Percentiles rank a stretch among this genome's conserved stretches.
Conservation (phyloP, 2,797 vertebrate genomes). For the Propithecus perrieri region DNA sequence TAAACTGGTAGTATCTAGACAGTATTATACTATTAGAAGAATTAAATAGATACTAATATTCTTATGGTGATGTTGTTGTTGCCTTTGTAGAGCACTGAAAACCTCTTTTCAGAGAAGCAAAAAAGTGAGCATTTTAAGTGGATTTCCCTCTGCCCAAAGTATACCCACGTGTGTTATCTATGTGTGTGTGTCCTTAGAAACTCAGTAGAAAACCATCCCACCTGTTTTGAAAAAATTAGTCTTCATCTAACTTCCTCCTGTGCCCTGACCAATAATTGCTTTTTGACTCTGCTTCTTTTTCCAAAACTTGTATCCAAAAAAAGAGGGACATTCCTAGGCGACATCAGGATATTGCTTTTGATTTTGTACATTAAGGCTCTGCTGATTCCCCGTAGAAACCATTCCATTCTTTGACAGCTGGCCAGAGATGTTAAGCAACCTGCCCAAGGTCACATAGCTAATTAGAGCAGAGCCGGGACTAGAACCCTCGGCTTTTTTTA, state of each 20-base stretch:
- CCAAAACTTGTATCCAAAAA: constrained; percentile 6
- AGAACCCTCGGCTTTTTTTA: constrained; percentile 26
- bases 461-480: constrained; percentile 27
- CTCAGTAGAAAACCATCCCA: not conserved
- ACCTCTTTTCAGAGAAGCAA: constrained; percentile 1
- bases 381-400: not conserved
- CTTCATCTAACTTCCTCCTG: constrained; percentile 48
- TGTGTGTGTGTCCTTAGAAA: constrained; percentile 15
- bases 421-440: constrained; percentile 61
- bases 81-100: not conserved
- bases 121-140: not conserved
- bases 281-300: constrained; percentile 24
- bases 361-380: constrained; percentile 24
- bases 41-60: constrained; percentile 32
- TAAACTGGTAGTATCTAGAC: not conserved
- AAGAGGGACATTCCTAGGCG: not conserved
- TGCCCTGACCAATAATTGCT: constrained; percentile 27
- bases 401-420: constrained; percentile 30
- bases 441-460: constrained; percentile 55
- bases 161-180: not conserved
- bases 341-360: constrained; percentile 34
- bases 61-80: not conserved
- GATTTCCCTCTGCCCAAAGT: not conserved
- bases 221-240: not conserved
- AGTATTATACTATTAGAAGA: not conserved